phyloP scores from a whole-genome alignment of 2,888 invertebrate species.

The Drosophila histrio region DNA sequence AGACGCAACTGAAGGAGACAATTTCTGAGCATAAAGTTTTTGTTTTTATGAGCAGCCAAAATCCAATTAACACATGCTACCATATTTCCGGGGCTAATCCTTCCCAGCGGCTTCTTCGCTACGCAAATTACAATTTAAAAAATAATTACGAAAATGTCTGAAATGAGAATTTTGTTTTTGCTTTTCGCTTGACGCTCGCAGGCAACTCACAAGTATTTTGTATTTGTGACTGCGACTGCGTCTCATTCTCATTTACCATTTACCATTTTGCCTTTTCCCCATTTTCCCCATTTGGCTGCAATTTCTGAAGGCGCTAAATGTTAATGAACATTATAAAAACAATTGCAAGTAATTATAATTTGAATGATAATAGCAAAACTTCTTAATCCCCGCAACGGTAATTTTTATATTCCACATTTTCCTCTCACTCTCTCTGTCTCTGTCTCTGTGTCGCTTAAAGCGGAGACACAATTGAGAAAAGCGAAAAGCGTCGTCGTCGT shows the following conservation, averaged over 20 bases:
- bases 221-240: conserved; percentile 26
- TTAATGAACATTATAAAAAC: conserved; percentile 79
- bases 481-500: conserved; percentile 18
- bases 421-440: neutral
- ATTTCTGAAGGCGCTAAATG: conserved; percentile 77
- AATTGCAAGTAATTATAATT: conserved; percentile 80
- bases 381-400: conserved; percentile 79
- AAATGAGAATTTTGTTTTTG: conserved; percentile 48
- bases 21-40: conserved; percentile 38
- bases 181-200: conserved; percentile 15
- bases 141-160: conserved; percentile 78
- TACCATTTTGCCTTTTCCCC: neutral
- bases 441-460: conserved; percentile 9
- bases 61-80: conserved; percentile 75
- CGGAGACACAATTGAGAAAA: conserved; percentile 60
- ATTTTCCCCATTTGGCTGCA: conserved; percentile 45
- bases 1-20: neutral
- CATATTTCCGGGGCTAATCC: conserved; percentile 64
- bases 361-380: conserved; percentile 81
- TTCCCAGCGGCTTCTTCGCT: conserved; percentile 56
- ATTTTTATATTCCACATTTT: conserved; percentile 61
- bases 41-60: conserved; percentile 61
- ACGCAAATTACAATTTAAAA: conserved; percentile 76
- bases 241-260: conserved; percentile 2
- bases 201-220: conserved; percentile 39